Evolutionary conservation across 2,113 vertebrate species (phyloP), one percentile per base, ranked within the genome.

Genomic region (Myrmecobius fasciatus): DNA sequence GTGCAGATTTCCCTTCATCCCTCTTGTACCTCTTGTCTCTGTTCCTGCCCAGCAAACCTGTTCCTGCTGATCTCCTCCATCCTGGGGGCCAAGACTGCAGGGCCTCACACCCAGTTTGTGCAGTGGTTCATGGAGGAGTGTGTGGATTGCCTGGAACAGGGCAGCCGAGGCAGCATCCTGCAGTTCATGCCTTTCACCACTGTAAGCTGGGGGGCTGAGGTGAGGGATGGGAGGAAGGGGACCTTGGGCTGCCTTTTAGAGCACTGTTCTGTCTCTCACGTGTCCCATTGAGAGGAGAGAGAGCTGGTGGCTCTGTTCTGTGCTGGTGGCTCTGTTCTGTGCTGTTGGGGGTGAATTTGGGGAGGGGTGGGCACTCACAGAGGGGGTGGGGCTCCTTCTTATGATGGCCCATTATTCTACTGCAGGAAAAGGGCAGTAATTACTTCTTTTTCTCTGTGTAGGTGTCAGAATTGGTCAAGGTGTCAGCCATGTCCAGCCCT

Each of bases 111-210:
- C 5, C 99, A 99, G 98, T 99, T 99, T 75, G 99, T 99, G 1
- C 99, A 99, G 98, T 99, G 99, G 98, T 99, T 99, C 98, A 99
- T 99, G 98, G 99, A 99, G 98, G 99, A 99, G 97, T 99, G 99
- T 0, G 99, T 99, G 49, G 99, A 99, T 93, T 99, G 99, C 92
- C 98, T 99, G 97, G 99, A 99, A 96, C 99, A 99, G 98, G 99
- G 99, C 93, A 99, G 99, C 97, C 99, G 99, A 0, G 99, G 99
- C 25, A 99, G 99, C 98, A 99, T 99, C 97, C 98, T 99, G 52
- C 99, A 99, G 98, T 99, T 99, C 98, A 99, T 99, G 99, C 99
- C 99, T 52, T 99, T 99, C 91, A 99, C 99, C 92, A 99, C 99
- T 96, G 99, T 99, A 98, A 99, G 99, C 91, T 1, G 48, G 0